Evolutionary conservation across 2,113 vertebrate species (phyloP), one percentile per base, ranked within the genome.

Genomic region (Platysternon megacephalum): DNA sequence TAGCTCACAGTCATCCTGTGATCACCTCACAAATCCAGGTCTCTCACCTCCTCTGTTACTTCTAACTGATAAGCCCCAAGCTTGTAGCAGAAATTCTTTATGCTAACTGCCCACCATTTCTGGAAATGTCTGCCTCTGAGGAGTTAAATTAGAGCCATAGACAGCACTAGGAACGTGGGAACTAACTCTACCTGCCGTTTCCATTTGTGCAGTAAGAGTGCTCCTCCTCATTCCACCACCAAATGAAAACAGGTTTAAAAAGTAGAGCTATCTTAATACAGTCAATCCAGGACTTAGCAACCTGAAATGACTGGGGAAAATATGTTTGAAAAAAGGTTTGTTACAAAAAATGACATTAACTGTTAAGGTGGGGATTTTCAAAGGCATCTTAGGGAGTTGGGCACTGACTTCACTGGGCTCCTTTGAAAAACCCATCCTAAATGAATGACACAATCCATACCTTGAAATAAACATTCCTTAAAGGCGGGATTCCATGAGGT

Each of bases 121-220:
- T 21, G 65, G n/a, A 72, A 72, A 39, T 72, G 65, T 72, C n/a
- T 39, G 65, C 65, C 65, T 39, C n/a, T 39, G 8, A n/a, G n/a
- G 5, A 72, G 65, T 39, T 39, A 72, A 4, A 39, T 22, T 72
- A 72, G 32, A n/a, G 65, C 17, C 19, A 39, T 22, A 72, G n/a
- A 39, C 65, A 72, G n/a, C 32, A 72, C 17, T 72, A 72, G n/a
- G 39, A 72, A 72, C 39, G 32, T 68, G 65, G 65, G n/a, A 72
- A 21, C 17, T 72, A 72, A 85, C 16, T 90, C 55, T 92, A 79
- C 82, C 86, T 92, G 72, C 44, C 85, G 72, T 84, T 95, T 85
- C 55, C 42, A 61, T 87, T 89, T 68, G 2, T 93, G 55, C 39
- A 56, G 78, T 86, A 88, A 68, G 68, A 68, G 46, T 85, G n/a